phyloP scores from a whole-genome alignment of 2,797 vertebrate species.

The Peromyscus attwateri region DNA sequence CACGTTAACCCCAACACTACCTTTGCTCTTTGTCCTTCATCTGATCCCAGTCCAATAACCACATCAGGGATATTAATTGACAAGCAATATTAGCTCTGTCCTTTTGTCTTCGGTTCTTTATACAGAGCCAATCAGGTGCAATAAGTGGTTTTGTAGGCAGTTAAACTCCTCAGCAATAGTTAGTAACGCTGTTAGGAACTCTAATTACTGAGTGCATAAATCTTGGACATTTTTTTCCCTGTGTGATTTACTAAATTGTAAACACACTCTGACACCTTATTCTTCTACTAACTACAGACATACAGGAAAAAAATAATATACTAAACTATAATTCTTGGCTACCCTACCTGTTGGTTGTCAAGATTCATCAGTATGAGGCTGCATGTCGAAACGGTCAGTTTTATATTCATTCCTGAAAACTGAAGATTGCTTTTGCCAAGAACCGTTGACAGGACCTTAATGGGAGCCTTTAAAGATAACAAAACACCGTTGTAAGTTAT shows the following conservation, averaged over 20 bases:
- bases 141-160: background rate
- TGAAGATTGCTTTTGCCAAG: slow-evolving; percentile 95
- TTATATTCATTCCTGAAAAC: slow-evolving; percentile 94
- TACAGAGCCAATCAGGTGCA: background rate
- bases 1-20: background rate
- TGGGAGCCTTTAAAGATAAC: slow-evolving; percentile 89
- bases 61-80: background rate
- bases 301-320: background rate
- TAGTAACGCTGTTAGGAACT: background rate
- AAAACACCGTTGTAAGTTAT: slow-evolving; percentile 66
- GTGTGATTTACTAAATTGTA: slow-evolving; percentile 48
- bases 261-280: background rate
- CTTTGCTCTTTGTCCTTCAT: background rate
- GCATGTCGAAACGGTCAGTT: slow-evolving; percentile 93
- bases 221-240: background rate
- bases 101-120: slow-evolving; percentile 37
- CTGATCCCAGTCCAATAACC: background rate
- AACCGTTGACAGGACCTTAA: slow-evolving; percentile 91
- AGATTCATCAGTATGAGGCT: slow-evolving; percentile 92
- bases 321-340: slow-evolving; percentile 1
- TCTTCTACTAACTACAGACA: slow-evolving; percentile 3
- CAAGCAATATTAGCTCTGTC: background rate
- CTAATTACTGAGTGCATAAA: slow-evolving; percentile 11
- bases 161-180: background rate
- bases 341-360: slow-evolving; percentile 93